A percentile compares a stretch with the other conserved stretches of the same genome.
These are phyloP conservation scores for Liopterus haemorrhoidalis DNA, from an alignment of 2,888 invertebrate genomes.

Conservation along the genomic window DNA sequence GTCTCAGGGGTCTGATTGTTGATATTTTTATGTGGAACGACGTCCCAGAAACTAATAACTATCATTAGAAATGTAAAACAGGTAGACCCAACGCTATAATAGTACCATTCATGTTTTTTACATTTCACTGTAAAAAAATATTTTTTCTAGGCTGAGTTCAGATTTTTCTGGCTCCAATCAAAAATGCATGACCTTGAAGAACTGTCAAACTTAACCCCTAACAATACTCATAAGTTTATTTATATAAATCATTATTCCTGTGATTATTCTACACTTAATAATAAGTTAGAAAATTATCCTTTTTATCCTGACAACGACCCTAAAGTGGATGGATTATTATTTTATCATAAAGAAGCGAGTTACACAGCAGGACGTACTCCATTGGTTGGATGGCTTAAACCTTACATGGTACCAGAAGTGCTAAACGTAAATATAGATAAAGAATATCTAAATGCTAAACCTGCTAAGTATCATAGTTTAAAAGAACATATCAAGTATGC, in stretches of 20 bases:
- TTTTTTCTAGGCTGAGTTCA: constrained; percentile 66
- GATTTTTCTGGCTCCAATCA: constrained; percentile 75
- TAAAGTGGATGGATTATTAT: constrained; percentile 77
- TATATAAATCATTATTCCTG: constrained; percentile 50
- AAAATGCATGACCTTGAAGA: constrained; percentile 62
- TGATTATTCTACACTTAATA: constrained; percentile 45
- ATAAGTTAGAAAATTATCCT: constrained; percentile 42
- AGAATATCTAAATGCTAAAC: constrained; percentile 45
- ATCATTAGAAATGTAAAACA: too few relatives aligned
- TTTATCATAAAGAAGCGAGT: constrained; percentile 78
- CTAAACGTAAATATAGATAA: constrained; percentile 50
- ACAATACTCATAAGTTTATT: constrained; percentile 48
- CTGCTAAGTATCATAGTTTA: constrained; percentile 49
- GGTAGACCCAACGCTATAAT: too few relatives aligned
- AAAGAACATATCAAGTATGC: constrained; percentile 49
- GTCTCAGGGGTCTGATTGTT: too few relatives aligned
- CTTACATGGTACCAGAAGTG: constrained; percentile 81
- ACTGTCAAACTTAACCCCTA: constrained; percentile 40
- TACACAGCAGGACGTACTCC: constrained; percentile 79
- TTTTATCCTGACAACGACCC: constrained; percentile 45
- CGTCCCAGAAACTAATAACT: too few relatives aligned
- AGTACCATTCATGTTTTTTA: too few relatives aligned
- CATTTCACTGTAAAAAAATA: background rate
- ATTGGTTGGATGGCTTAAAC: constrained; percentile 85
- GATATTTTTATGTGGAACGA: too few relatives aligned